phyloP scores from a whole-genome alignment of 2,797 vertebrate genomes.

The Sebastes diaconus region DNA sequence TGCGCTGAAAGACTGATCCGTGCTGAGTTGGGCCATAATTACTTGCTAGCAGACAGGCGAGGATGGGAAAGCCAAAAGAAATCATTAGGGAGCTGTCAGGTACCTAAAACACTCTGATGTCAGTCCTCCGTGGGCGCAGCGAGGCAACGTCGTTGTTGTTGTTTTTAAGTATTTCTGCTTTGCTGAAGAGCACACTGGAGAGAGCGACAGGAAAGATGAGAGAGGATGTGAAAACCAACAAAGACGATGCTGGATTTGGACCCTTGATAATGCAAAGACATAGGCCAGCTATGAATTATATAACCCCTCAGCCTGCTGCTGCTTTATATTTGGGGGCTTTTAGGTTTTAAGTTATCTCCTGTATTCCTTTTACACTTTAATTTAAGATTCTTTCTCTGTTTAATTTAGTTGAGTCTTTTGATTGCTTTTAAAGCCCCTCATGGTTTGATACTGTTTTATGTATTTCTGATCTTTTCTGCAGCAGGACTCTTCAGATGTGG shows the following conservation, averaged over 20 bases:
- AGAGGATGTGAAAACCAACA: conserved; percentile 28
- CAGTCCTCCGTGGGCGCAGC: conserved; percentile 20
- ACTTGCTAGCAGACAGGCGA: conserved; percentile 38
- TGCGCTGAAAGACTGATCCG: conserved; percentile 21
- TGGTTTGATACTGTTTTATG: not conserved
- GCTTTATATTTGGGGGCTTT: not conserved
- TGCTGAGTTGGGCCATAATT: conserved; percentile 37
- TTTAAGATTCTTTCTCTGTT: not conserved
- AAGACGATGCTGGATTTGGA: not conserved
- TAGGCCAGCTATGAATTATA: not conserved
- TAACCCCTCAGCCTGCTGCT: not conserved
- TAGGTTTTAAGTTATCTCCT: not conserved
- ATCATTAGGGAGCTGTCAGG: conserved; percentile 57
- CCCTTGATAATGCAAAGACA: conserved; percentile 7
- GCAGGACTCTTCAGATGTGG: not conserved
- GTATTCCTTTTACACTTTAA: not conserved
- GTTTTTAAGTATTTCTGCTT: conserved; percentile 34
- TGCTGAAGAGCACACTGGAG: conserved; percentile 9
- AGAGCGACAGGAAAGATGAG: not conserved
- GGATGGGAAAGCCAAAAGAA: conserved; percentile 39
- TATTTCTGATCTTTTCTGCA: conserved; percentile 15
- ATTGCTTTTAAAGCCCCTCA: conserved; percentile 5
- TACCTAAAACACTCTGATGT: conserved; percentile 41
- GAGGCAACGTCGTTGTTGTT: conserved; percentile 9
- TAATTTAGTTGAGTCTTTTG: not conserved